Evolutionary conservation across 2,888 invertebrate genomes (phyloP).

Genomic region (Oasisia sp.): DNA sequence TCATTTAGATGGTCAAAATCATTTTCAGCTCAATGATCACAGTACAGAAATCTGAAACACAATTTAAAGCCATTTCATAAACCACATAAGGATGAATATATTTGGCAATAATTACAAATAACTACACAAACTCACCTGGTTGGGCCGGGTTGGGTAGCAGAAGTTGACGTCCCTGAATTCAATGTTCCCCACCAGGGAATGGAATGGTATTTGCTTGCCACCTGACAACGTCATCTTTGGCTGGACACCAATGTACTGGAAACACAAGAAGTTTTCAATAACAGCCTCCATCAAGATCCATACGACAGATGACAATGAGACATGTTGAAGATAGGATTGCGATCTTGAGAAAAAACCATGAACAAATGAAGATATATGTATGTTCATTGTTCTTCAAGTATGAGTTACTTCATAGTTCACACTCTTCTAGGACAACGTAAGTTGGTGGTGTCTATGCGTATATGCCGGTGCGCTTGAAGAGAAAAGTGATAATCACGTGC

Average conservation of each 20-base stretch:
- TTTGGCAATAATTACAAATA: neutral
- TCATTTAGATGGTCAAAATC: too few relatives aligned
- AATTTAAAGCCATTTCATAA: neutral
- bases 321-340: too few relatives aligned
- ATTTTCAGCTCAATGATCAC: neutral
- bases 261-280: constrained; percentile 22
- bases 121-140: constrained; percentile 62
- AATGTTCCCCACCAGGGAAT: constrained; percentile 66
- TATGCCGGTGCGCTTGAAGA: too few relatives aligned
- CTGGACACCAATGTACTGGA: constrained; percentile 39
- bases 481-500: too few relatives aligned
- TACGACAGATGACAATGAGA: too few relatives aligned
- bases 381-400: too few relatives aligned
- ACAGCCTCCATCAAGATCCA: neutral
- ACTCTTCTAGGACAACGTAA: too few relatives aligned
- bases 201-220: constrained; percentile 65
- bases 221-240: constrained; percentile 44
- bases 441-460: too few relatives aligned
- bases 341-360: too few relatives aligned
- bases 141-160: constrained; percentile 84
- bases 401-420: too few relatives aligned
- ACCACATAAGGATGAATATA: neutral
- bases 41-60: neutral
- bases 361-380: too few relatives aligned
- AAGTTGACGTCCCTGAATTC: constrained; percentile 88